Evolutionary conservation across 2,113 vertebrate genomes (phyloP).

Genomic region (Pelmatolapia mariae): DNA sequence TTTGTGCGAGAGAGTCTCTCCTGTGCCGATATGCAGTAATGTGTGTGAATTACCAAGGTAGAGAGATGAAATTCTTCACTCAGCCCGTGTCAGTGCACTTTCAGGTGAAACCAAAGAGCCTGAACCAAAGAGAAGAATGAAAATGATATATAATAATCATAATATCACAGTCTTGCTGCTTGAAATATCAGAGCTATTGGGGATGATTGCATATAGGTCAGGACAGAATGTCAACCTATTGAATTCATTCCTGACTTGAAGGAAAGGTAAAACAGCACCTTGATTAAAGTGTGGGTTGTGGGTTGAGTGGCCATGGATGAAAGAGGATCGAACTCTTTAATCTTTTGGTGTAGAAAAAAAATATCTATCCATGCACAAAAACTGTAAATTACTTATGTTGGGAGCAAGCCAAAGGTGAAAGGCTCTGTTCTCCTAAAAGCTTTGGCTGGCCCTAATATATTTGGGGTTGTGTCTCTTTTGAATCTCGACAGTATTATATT

Average conservation of each 20-base stretch:
- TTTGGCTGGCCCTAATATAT: background rate
- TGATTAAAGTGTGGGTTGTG: slow-evolving; percentile 7
- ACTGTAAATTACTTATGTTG: background rate
- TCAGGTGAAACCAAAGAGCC: slow-evolving; percentile 33
- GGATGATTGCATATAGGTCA: slow-evolving; percentile 9
- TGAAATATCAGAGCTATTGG: slow-evolving; percentile 36
- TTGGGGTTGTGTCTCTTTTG: background rate
- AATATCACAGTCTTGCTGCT: slow-evolving; percentile 22
- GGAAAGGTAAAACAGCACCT: slow-evolving; percentile 2
- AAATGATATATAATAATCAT: slow-evolving; percentile 41
- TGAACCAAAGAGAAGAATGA: slow-evolving; percentile 23
- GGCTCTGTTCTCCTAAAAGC: background rate
- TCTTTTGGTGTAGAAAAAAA: slow-evolving; percentile 14
- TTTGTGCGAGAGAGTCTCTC: background rate
- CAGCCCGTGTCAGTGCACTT: slow-evolving; percentile 8
- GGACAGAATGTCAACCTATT: slow-evolving; percentile 26
- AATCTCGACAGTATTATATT: background rate
- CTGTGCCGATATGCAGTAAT: slow-evolving; percentile 2
- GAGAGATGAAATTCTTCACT: slow-evolving; percentile 19
- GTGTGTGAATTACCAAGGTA: slow-evolving; percentile 19
- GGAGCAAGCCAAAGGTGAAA: slow-evolving; percentile 7
- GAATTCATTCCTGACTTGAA: slow-evolving; percentile 18
- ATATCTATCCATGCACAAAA: slow-evolving; percentile 4
- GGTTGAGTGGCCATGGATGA: slow-evolving; percentile 42
- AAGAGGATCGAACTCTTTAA: slow-evolving; percentile 45